A percentile compares a stretch with the other conserved stretches of the same genome.
Conservation (phyloP, 2,113 vertebrate genomes). For the Mus spicilegus region DNA sequence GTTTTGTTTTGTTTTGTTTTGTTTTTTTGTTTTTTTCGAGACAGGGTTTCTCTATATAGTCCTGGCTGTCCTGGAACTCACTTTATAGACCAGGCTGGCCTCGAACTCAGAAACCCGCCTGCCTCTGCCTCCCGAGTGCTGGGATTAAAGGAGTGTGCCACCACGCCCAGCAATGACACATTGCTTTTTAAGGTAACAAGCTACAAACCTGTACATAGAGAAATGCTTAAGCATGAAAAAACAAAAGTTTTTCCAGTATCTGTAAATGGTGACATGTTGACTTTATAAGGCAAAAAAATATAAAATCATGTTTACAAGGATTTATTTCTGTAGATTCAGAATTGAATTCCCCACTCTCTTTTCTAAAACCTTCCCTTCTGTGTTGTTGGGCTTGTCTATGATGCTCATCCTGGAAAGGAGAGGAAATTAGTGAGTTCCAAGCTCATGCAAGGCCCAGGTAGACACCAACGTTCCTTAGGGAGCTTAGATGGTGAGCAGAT, state of each 20-base stretch:
- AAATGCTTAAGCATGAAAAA: conserved; percentile 37
- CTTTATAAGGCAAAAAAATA: conserved; percentile 37
- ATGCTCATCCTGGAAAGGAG: neutral
- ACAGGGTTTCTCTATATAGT: too few relatives aligned
- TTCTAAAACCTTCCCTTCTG: neutral
- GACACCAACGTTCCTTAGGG: neutral
- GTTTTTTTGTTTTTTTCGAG: too few relatives aligned
- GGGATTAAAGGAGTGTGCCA: too few relatives aligned
- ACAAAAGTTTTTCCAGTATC: conserved; percentile 13
- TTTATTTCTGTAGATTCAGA: neutral
- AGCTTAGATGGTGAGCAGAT: neutral
- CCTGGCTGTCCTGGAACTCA: too few relatives aligned
- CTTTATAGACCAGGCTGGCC: too few relatives aligned
- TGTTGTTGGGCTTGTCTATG: neutral
- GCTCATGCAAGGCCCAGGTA: neutral
- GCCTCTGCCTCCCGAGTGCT: too few relatives aligned
- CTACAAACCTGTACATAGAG: conserved; percentile 53
- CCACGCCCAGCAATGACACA: neutral
- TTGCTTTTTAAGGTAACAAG: conserved; percentile 50
- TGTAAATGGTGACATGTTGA: conserved; percentile 26
- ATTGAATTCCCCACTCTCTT: neutral
- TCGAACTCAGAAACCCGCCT: too few relatives aligned
- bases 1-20: too few relatives aligned
- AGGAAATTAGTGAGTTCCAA: neutral
- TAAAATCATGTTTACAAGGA: neutral